These are phyloP conservation scores for Lepidothrix coronata DNA, from an alignment of 2,113 vertebrate species.

Conservation along the genomic window DNA sequence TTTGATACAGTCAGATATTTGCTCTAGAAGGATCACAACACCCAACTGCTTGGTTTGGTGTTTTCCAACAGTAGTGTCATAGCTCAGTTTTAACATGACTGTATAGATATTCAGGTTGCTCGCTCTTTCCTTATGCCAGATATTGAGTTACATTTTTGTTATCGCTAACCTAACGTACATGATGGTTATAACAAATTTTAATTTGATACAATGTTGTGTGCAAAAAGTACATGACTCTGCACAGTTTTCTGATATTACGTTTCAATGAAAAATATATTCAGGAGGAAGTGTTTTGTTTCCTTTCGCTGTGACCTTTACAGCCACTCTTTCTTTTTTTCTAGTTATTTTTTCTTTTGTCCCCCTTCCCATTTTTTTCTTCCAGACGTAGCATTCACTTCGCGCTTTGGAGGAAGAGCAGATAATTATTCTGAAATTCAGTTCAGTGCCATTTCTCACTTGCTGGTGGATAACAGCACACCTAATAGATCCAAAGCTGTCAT, in stretches of 20 bases:
- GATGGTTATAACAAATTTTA: slow-evolving; percentile 78
- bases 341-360: neutral
- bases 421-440: neutral
- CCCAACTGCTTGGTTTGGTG: slow-evolving; percentile 26
- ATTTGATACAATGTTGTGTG: slow-evolving; percentile 74
- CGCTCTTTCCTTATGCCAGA: slow-evolving; percentile 65
- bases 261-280: slow-evolving; percentile 63
- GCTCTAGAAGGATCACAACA: slow-evolving; percentile 37
- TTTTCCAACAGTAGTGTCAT: slow-evolving; percentile 61
- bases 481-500: neutral
- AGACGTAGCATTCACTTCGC: neutral
- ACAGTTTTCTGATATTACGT: slow-evolving; percentile 47
- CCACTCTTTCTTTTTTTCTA: neutral
- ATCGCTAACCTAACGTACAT: slow-evolving; percentile 78
- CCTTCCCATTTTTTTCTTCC: neutral
- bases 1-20: slow-evolving; percentile 61
- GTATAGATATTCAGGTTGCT: slow-evolving; percentile 62
- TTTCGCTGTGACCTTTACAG: slow-evolving; percentile 59
- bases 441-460: neutral
- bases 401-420: neutral
- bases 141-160: slow-evolving; percentile 79
- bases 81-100: slow-evolving; percentile 40
- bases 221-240: slow-evolving; percentile 70
- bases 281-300: slow-evolving; percentile 43
- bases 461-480: neutral